phyloP scores from a whole-genome alignment of 2,113 vertebrate species.

The Tretioscincus oriximinensis region DNA sequence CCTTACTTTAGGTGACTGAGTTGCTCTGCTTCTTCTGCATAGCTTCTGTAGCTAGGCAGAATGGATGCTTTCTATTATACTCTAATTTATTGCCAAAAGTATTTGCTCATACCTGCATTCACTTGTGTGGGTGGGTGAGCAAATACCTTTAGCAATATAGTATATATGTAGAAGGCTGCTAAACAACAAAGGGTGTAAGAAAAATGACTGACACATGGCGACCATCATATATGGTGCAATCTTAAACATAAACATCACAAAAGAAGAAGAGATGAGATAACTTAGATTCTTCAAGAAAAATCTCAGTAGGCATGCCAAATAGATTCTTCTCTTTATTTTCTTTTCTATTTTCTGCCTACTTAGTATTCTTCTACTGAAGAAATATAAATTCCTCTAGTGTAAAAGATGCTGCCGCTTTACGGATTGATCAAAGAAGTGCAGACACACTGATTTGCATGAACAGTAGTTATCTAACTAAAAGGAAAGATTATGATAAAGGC shows the following conservation, averaged over 20 bases:
- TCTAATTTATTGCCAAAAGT: no score
- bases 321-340: slow-evolving; percentile 19
- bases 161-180: no score
- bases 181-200: background rate
- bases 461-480: slow-evolving; percentile 24
- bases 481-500: slow-evolving; percentile 42
- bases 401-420: slow-evolving; percentile 41
- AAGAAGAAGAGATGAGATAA: slow-evolving; percentile 35
- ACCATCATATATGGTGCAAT: slow-evolving; percentile 41
- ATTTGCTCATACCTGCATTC: no score
- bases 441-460: slow-evolving; percentile 39
- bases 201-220: slow-evolving; percentile 10
- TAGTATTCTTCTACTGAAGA: slow-evolving; percentile 40
- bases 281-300: slow-evolving; percentile 55
- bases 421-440: slow-evolving; percentile 56
- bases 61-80: no score
- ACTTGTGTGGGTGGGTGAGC: no score
- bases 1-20: no score
- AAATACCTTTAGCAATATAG: no score
- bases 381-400: slow-evolving; percentile 52
- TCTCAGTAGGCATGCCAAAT: slow-evolving; percentile 54
- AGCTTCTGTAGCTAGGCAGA: no score
- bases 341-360: slow-evolving; percentile 50
- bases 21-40: no score
- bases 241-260: slow-evolving; percentile 32